A percentile compares a stretch with the other conserved stretches of the same genome.
phyloP scores from a whole-genome alignment of 2,888 invertebrate genomes.

The Ophion costatus region DNA sequence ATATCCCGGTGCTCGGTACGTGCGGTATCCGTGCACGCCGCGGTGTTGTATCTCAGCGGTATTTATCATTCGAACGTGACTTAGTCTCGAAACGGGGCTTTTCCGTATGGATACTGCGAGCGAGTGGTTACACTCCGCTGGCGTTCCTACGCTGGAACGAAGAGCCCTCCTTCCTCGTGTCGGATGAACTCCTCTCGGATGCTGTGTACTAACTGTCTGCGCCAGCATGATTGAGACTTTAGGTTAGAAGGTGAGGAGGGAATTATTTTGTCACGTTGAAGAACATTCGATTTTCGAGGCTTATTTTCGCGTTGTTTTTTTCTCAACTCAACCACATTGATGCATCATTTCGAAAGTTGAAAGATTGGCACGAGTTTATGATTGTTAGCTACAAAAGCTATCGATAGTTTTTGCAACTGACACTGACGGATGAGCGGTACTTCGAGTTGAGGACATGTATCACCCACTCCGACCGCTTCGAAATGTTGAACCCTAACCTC shows the following conservation, averaged over 20 bases:
- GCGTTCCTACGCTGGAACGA: constrained; percentile 36
- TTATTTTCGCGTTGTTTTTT: not conserved
- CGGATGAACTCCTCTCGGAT: constrained; percentile 42
- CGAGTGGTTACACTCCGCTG: constrained; percentile 50
- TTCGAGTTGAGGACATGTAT: not conserved
- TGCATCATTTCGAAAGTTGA: not conserved
- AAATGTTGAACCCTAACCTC: too few relatives aligned
- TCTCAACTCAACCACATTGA: not conserved
- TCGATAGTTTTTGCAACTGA: too few relatives aligned
- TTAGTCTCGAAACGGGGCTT: constrained; percentile 69
- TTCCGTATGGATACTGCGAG: constrained; percentile 50
- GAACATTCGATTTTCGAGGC: not conserved
- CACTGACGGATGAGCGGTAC: not conserved
- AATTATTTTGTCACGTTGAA: not conserved
- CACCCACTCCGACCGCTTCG: not conserved
- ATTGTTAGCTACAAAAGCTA: too few relatives aligned
- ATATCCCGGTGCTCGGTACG: constrained; percentile 33
- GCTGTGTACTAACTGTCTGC: constrained; percentile 19
- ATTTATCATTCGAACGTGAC: constrained; percentile 77
- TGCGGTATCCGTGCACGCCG: constrained; percentile 53
- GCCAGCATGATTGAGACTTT: constrained; percentile 17
- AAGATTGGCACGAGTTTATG: too few relatives aligned
- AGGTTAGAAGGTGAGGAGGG: not conserved
- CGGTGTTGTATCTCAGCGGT: constrained; percentile 66
- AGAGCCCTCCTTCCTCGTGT: constrained; percentile 38